Base-by-base conservation (phyloP, 2,888 invertebrate genomes). In the Cyrtodaria siliqua region DNA sequence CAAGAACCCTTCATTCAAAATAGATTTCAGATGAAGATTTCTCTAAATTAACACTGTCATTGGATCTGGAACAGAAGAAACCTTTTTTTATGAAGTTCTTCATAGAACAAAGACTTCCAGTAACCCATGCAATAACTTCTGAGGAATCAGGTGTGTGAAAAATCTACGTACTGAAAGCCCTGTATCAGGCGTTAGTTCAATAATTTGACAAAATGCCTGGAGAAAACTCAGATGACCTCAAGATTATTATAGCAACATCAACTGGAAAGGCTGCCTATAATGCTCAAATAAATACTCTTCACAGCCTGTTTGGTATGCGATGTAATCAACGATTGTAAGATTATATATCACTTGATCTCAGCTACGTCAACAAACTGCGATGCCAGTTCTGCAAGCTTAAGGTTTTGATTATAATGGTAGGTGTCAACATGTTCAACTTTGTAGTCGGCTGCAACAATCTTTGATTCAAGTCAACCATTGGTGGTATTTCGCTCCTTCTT, bases 401-500 rank as follows among this genome's bases (percentile, higher is more conserved):
- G 26, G 33, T 76, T 18, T 9, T 66, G 14, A 67, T 76, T 29
- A 76, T 71, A 23, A 75, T 76, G 42, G 67, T 76, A 61, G 23
- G 70, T 74, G n/a, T n/a, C n/a, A n/a, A n/a, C n/a, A n/a, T n/a
- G n/a, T n/a, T n/a, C n/a, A n/a, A n/a, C n/a, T n/a, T n/a, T n/a
- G n/a, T n/a, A n/a, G 29, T 9, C 16, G 14, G 38, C n/a, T n/a
- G 57, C n/a, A n/a, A n/a, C n/a, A n/a, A n/a, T n/a, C n/a, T n/a
- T 14, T n/a, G 57, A n/a, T n/a, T n/a, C n/a, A n/a, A n/a, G n/a
- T n/a, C 24, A 52, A 20, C 14, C 16, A 23, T 52, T 52, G 52
- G 52, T 24, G 52, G 52, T 26, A 23, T 52, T 23, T 52, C 52
- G 24, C 23, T 52, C 23, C 18, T 52, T 52, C 23, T 26, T 23